Evolutionary conservation across 2,797 vertebrate species (phyloP).

Genomic region (Esox masquinongy): DNA sequence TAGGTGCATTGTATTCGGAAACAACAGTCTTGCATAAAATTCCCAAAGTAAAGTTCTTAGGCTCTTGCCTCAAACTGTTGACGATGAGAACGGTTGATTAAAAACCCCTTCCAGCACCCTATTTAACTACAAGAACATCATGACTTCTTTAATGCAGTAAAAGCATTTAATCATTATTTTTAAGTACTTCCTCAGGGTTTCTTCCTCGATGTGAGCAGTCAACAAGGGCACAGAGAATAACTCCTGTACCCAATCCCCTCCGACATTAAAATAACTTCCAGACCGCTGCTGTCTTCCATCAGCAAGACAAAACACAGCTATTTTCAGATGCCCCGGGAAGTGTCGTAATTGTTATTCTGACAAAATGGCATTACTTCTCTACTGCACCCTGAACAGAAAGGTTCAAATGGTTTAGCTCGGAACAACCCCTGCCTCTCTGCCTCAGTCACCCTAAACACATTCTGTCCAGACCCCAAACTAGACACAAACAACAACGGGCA

Average conservation of each 20-base stretch:
- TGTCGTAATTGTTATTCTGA: conserved; percentile 21
- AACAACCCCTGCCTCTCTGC: neutral
- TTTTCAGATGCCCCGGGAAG: conserved; percentile 16
- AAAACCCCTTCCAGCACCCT: neutral
- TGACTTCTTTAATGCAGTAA: conserved; percentile 13
- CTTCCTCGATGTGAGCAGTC: conserved; percentile 33
- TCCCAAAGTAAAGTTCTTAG: neutral
- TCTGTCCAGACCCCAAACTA: conserved; percentile 23
- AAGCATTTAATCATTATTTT: conserved; percentile 30
- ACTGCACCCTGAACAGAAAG: neutral
- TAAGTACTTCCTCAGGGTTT: conserved; percentile 13
- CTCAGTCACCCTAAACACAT: neutral
- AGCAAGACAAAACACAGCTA: conserved; percentile 27
- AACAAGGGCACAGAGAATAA: conserved; percentile 35
- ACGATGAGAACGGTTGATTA: conserved; percentile 19
- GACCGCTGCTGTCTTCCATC: conserved; percentile 30
- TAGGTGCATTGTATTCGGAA: neutral
- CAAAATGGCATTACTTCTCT: conserved; percentile 11
- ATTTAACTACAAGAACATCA: conserved; percentile 7
- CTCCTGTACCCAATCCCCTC: conserved; percentile 39
- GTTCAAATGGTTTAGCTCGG: neutral
- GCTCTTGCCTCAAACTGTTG: neutral
- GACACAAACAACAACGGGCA: conserved; percentile 21
- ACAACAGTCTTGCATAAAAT: neutral
- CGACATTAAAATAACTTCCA: conserved; percentile 28